These are phyloP conservation scores for Syngnathus typhle DNA, from an alignment of 2,113 vertebrate genomes.

Conservation along the genomic window DNA sequence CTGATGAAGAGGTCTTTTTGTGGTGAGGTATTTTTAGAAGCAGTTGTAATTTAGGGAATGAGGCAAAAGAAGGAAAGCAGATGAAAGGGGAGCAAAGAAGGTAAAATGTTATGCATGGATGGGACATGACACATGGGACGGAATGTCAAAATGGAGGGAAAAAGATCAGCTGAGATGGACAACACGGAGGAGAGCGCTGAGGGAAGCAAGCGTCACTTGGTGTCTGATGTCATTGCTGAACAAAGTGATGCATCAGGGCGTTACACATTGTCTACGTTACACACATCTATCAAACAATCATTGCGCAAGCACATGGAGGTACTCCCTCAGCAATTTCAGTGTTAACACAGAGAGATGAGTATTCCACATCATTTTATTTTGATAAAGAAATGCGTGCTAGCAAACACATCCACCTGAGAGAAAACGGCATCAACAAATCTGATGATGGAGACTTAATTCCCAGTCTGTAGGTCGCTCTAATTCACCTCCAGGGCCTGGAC, in stretches of 20 bases:
- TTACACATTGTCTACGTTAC: conserved; percentile 8
- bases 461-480: too few species aligned
- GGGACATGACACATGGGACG: background rate
- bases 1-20: conserved; percentile 55
- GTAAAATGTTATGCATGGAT: background rate
- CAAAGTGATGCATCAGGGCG: conserved; percentile 20
- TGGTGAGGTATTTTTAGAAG: conserved; percentile 65
- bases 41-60: conserved; percentile 21
- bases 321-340: background rate
- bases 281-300: background rate
- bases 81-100: background rate
- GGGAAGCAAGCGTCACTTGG: conserved; percentile 12
- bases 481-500: too few species aligned
- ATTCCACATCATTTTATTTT: background rate
- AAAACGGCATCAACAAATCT: too few species aligned
- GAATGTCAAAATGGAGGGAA: background rate
- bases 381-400: too few species aligned
- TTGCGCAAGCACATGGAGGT: background rate
- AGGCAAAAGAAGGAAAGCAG: background rate
- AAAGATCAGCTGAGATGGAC: background rate
- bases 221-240: conserved; percentile 15
- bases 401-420: too few species aligned
- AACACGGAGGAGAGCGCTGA: background rate
- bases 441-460: too few species aligned
- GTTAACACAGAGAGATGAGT: background rate